Base-by-base conservation (phyloP, 2,113 vertebrate genomes). In the Eolophus roseicapilla region DNA sequence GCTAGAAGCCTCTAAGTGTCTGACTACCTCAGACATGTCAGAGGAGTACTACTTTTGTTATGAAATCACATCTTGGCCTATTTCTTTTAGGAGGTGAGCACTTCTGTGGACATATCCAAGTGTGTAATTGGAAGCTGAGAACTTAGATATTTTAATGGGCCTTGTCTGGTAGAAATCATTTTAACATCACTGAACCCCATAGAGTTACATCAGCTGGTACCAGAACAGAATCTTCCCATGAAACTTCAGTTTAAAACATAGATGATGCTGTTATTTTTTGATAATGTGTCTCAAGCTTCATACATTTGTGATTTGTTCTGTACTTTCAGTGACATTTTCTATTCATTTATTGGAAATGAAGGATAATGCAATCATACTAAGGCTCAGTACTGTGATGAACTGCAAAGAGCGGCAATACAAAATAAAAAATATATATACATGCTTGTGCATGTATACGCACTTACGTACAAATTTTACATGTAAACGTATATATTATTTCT, bases 391-490 rank as follows among this genome's bases (percentile, higher is more conserved):
- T 24, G 16, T n/a, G 41, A 62, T n/a, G 27, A 87, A 55, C 14
- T 77, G 35, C 5, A 67, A 37, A 37, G 23, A 80, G 3, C 6
- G 57, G 19, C 21, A 76, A 29, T 50, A 67, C 47, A 85, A 70
- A 21, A 3, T 47, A 39, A 76, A 28, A 74, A 28, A 33, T 29
- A 17, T 24, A 29, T 41, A 12, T 28, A 37, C 4, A 33, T 37
- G 5, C 3, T 57, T 25, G 3, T 33, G 74, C 20, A 73, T 1
- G 0, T 28, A 41, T 53, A 63, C 1, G 2, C 7, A 39, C 1
- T n/a, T 64, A 41, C 7, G 10, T 39, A n/a, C 3, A 65, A 5
- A 23, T 67, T 92, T 47, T 3, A 41, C 35, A 25, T 59, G 31
- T 24, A 55, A 46, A 75, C 19, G 3, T 21, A 49, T 35, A 21